Percentiles rank a stretch among this genome's conserved stretches.
Conservation (phyloP, 2,888 invertebrate species). For the Drosophila monieri region DNA sequence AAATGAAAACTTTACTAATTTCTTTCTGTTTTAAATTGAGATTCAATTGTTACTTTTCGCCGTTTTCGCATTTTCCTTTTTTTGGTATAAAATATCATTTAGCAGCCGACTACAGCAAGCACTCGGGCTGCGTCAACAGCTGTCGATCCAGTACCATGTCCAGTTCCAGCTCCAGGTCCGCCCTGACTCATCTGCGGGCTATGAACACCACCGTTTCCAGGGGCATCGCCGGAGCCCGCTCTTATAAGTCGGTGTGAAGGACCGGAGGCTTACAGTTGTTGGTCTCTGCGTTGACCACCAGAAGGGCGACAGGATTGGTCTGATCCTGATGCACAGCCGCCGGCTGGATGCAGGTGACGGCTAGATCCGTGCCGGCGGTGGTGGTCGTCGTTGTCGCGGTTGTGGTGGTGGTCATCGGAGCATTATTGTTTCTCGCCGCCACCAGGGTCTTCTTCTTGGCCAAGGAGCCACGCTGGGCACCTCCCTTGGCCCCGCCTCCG, state of each 20-base stretch:
- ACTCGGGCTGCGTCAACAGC: slow-evolving; percentile 49
- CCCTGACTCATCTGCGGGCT: slow-evolving; percentile 60
- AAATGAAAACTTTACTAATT: neutral
- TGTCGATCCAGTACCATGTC: slow-evolving; percentile 23
- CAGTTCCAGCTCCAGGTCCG: slow-evolving; percentile 16
- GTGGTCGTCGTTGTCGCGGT: slow-evolving; percentile 68
- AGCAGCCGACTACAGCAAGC: slow-evolving; percentile 45
- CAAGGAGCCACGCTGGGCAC: slow-evolving; percentile 34
- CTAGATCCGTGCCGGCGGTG: slow-evolving; percentile 52
- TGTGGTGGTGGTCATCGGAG: slow-evolving; percentile 62
- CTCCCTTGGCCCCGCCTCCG: slow-evolving; percentile 21
- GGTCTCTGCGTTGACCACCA: slow-evolving; percentile 62
- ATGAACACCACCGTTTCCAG: slow-evolving; percentile 71
- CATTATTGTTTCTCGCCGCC: slow-evolving; percentile 64
- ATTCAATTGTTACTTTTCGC: slow-evolving; percentile 5
- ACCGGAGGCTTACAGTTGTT: slow-evolving; percentile 74
- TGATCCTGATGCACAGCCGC: slow-evolving; percentile 25
- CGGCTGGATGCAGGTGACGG: slow-evolving; percentile 54
- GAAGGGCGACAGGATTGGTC: slow-evolving; percentile 39
- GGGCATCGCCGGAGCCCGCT: slow-evolving; percentile 57
- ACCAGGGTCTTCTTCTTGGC: slow-evolving; percentile 64
- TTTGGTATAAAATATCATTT: slow-evolving; percentile 29
- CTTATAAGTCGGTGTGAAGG: slow-evolving; percentile 82
- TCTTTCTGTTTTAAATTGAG: slow-evolving; percentile 3
- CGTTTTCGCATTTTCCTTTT: slow-evolving; percentile 6